These are phyloP conservation scores for Colletes latitarsis DNA, from an alignment of 1,140 invertebrate species.

Conservation along the genomic window DNA sequence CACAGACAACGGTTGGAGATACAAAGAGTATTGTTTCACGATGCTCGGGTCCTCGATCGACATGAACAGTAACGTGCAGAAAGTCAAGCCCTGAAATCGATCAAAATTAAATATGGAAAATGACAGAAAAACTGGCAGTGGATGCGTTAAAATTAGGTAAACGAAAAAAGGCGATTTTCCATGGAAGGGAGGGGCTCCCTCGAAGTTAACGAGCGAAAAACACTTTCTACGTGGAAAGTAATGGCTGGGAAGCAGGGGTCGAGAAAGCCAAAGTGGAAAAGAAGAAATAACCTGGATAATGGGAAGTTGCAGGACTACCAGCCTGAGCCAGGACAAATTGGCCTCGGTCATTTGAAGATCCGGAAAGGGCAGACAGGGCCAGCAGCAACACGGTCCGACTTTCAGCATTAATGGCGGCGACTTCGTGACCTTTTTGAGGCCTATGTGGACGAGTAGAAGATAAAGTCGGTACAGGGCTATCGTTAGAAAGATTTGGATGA, in stretches of 20 bases:
- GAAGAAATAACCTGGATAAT: constrained; percentile 75
- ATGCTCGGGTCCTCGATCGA: constrained; percentile 70
- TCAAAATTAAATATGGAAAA: no score
- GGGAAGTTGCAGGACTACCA: constrained; percentile 76
- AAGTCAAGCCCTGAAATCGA: constrained; percentile 69
- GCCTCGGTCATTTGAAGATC: constrained; percentile 72
- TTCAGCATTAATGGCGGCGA: constrained; percentile 70
- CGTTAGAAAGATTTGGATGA: constrained; percentile 76
- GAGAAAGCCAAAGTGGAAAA: constrained; percentile 1
- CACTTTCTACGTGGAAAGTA: neutral
- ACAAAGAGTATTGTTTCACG: constrained; percentile 68
- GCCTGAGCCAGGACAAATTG: constrained; percentile 76
- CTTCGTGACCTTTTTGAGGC: constrained; percentile 70
- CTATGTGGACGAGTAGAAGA: constrained; percentile 74
- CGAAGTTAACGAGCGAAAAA: neutral
- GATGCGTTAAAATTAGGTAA: no score
- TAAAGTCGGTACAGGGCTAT: constrained; percentile 78
- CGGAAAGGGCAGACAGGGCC: constrained; percentile 79
- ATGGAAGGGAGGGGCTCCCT: neutral
- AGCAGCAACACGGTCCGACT: constrained; percentile 79
- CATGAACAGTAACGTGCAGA: constrained; percentile 74
- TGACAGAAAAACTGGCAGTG: no score
- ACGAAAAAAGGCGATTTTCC: neutral
- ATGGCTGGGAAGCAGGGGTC: no score
- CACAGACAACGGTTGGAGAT: constrained; percentile 72